These are phyloP conservation scores for Eretmocerus hayati DNA, from an alignment of 2,888 invertebrate genomes.

Conservation along the genomic window DNA sequence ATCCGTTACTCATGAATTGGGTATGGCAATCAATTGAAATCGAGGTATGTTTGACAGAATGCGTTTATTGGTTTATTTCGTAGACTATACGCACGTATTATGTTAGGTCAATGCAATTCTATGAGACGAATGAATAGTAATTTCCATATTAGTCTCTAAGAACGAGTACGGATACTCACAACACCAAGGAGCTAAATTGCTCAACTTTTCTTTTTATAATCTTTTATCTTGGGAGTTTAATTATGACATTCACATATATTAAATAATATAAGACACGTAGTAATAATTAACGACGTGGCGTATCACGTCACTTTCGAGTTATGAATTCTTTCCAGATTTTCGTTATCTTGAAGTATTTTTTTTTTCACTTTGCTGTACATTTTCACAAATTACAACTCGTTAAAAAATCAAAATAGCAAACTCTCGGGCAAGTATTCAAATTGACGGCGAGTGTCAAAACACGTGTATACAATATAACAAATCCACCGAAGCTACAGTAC, in stretches of 20 bases:
- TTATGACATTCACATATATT: constrained; percentile 46
- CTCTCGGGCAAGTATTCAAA: too few relatives aligned
- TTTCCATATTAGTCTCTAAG: constrained; percentile 47
- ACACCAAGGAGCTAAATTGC: constrained; percentile 46
- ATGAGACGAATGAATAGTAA: constrained; percentile 46
- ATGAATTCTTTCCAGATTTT: constrained; percentile 5
- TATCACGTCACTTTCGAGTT: constrained; percentile 6
- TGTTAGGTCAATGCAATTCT: constrained; percentile 46
- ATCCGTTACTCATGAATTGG: too few relatives aligned
- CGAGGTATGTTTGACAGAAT: constrained; percentile 48
- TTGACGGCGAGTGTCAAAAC: too few relatives aligned
- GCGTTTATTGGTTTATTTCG: constrained; percentile 39
- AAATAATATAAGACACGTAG: constrained; percentile 41
- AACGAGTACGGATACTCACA: constrained; percentile 47
- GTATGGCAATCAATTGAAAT: too few relatives aligned
- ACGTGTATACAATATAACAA: too few relatives aligned
- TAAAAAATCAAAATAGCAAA: constrained; percentile 9
- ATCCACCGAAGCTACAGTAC: too few relatives aligned
- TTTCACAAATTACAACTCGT: constrained; percentile 12
- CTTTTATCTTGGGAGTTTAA: constrained; percentile 26
- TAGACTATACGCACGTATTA: constrained; percentile 26
- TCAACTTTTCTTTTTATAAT: constrained; percentile 34
- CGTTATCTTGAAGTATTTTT: constrained; percentile 8
- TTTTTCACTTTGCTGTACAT: constrained; percentile 13
- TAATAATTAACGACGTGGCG: constrained; percentile 23